Percentiles rank a stretch among this genome's conserved stretches.
Conservation (phyloP, 2,888 invertebrate genomes). For the Anoplius nigerrimus region DNA sequence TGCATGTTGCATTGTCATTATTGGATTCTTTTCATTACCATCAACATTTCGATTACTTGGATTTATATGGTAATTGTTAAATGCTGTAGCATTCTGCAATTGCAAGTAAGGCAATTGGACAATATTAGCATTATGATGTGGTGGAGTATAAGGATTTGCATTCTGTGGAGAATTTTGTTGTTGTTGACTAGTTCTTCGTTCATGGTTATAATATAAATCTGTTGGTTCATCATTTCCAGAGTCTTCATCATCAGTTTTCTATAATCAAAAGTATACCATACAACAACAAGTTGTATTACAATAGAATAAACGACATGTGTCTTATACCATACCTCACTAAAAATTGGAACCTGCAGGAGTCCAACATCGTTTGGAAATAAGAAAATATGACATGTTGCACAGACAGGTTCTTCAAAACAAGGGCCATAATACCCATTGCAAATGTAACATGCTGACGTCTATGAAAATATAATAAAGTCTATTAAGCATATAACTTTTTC, state of each 20-base stretch:
- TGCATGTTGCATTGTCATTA: not conserved
- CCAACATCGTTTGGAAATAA: conserved; percentile 88
- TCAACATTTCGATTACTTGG: conserved; percentile 17
- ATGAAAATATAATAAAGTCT: conserved; percentile 21
- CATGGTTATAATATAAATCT: conserved; percentile 80
- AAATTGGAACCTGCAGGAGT: conserved; percentile 74
- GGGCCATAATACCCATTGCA: conserved; percentile 96
- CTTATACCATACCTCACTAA: conserved; percentile 70
- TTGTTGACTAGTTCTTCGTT: conserved; percentile 74
- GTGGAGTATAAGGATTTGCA: conserved; percentile 43
- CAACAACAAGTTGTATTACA: not conserved
- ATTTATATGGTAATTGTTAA: conserved; percentile 28
- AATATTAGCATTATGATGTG: conserved; percentile 22
- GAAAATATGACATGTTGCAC: conserved; percentile 94
- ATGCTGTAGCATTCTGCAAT: conserved; percentile 33
- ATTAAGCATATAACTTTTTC: no score
- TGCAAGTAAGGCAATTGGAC: conserved; percentile 22
- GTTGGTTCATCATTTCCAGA: conserved; percentile 96
- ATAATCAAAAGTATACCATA: conserved; percentile 17
- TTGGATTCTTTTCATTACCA: conserved; percentile 10
- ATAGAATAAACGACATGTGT: not conserved
- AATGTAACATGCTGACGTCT: conserved; percentile 85
- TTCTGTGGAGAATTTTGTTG: conserved; percentile 65
- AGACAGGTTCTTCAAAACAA: conserved; percentile 92
- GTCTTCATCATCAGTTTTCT: conserved; percentile 91